Percentiles rank a stretch among this genome's conserved stretches.
These are phyloP conservation scores for Thysanoteuthis rhombus DNA, from an alignment of 2,888 invertebrate genomes.

Conservation along the genomic window DNA sequence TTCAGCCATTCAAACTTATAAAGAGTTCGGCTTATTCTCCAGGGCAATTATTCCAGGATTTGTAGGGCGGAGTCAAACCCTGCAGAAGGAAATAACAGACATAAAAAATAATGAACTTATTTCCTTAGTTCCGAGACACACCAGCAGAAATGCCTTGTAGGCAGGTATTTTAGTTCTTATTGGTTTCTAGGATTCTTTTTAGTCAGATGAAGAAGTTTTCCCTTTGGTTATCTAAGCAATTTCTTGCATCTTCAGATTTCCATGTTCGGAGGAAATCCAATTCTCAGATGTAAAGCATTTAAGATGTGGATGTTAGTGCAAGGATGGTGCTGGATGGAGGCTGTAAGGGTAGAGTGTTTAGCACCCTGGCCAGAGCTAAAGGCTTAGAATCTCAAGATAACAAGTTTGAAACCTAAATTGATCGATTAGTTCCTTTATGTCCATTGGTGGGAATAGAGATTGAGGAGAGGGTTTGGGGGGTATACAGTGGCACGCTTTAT, in stretches of 20 bases:
- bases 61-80: not conserved
- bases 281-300: not conserved
- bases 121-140: not conserved
- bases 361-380: too few species aligned
- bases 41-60: not conserved
- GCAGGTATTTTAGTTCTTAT: not conserved
- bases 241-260: not conserved
- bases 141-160: not conserved
- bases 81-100: not conserved
- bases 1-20: not conserved
- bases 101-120: not conserved
- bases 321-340: not conserved
- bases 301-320: not conserved
- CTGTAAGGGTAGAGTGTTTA: not conserved
- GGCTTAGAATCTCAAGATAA: too few species aligned
- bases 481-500: too few species aligned
- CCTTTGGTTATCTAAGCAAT: not conserved
- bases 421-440: too few species aligned
- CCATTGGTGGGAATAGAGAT: too few species aligned
- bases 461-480: too few species aligned
- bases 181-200: not conserved
- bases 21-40: not conserved
- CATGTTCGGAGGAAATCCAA: not conserved
- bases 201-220: not conserved
- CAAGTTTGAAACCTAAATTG: too few species aligned